phyloP scores from a whole-genome alignment of 64 coral and sea anemone genomes.

The Pocillopora damicornis region DNA sequence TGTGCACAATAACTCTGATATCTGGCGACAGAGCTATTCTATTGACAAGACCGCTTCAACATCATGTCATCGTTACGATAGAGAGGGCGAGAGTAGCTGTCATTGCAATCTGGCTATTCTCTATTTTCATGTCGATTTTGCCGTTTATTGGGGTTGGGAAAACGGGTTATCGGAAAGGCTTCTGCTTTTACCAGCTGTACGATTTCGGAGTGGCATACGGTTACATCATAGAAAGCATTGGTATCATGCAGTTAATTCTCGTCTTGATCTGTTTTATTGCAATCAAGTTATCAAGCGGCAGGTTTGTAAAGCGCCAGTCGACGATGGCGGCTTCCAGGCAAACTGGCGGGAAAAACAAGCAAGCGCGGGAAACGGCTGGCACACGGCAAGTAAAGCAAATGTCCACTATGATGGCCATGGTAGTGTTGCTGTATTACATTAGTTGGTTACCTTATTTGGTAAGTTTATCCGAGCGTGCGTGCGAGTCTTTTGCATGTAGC shows the following conservation, averaged over 20 bases:
- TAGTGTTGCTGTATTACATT: slow-evolving; percentile 80
- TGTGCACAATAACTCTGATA: slow-evolving; percentile 94
- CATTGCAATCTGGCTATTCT: slow-evolving; percentile 51
- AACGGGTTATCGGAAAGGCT: slow-evolving; percentile 55
- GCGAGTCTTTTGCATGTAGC: background rate
- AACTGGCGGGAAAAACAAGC: slow-evolving; percentile 26
- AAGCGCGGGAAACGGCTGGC: slow-evolving; percentile 53
- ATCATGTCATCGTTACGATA: slow-evolving; percentile 64
- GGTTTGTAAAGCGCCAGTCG: slow-evolving; percentile 78
- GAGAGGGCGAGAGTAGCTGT: slow-evolving; percentile 43
- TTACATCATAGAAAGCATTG: slow-evolving; percentile 60
- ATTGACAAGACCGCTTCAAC: slow-evolving; percentile 70
- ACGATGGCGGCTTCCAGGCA: slow-evolving; percentile 69
- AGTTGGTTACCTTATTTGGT: slow-evolving; percentile 97
- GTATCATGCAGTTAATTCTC: slow-evolving; percentile 65
- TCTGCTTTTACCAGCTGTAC: slow-evolving; percentile 80
- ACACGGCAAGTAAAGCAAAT: slow-evolving; percentile 79
- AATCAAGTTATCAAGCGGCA: slow-evolving; percentile 79
- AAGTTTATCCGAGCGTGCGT: slow-evolving; percentile 20
- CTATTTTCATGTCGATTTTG: slow-evolving; percentile 59
- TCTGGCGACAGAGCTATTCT: slow-evolving; percentile 74
- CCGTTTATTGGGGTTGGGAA: slow-evolving; percentile 78
- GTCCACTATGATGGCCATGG: slow-evolving; percentile 66
- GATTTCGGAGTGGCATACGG: slow-evolving; percentile 71
- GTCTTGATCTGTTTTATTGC: slow-evolving; percentile 78